phyloP scores from a whole-genome alignment of 2,888 invertebrate species.

The Mesoligia furuncula region DNA sequence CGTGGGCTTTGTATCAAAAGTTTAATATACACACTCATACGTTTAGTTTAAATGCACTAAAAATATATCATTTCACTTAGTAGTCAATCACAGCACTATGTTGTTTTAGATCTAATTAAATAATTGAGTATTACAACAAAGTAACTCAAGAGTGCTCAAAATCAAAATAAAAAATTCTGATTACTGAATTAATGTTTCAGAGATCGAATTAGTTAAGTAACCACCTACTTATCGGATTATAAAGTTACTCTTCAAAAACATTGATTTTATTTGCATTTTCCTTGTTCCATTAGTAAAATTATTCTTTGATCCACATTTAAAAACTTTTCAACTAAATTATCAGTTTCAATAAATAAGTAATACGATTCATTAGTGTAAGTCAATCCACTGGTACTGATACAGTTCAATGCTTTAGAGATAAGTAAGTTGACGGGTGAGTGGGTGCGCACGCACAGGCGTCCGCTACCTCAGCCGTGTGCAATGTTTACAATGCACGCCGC shows the following conservation, averaged over 20 bases:
- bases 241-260: background rate
- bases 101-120: background rate
- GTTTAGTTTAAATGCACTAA: background rate
- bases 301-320: background rate
- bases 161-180: background rate
- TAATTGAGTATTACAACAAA: background rate
- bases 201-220: background rate
- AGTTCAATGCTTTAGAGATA: conserved; percentile 50
- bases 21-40: background rate
- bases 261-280: background rate
- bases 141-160: background rate
- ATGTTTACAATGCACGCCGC: conserved; percentile 49
- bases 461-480: conserved; percentile 51
- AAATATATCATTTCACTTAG: background rate
- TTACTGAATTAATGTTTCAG: background rate
- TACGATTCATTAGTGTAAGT: conserved; percentile 12
- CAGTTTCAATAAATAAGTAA: background rate
- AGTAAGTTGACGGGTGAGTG: conserved; percentile 30
- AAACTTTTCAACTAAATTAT: background rate
- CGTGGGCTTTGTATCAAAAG: background rate
- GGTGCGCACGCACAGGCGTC: conserved; percentile 48
- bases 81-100: background rate
- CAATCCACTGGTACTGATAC: conserved; percentile 42
- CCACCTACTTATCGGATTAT: background rate
- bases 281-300: background rate